phyloP scores from a whole-genome alignment of 2,113 vertebrate species.

The Galeopterus variegatus region DNA sequence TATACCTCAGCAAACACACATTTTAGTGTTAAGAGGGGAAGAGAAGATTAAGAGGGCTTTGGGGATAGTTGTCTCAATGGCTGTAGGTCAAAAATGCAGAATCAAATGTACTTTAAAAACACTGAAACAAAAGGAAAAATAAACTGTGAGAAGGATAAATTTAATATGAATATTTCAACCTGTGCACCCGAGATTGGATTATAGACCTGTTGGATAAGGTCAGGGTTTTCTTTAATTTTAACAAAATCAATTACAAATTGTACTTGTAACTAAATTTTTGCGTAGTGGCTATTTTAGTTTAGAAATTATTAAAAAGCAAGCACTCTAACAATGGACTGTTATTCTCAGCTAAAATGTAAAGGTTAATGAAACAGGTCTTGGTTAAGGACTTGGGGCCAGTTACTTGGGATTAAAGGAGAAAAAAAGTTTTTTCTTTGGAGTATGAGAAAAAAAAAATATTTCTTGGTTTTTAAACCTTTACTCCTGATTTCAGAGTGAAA shows the following conservation, averaged over 20 bases:
- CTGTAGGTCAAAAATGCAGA: not conserved
- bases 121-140: not conserved
- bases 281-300: not conserved
- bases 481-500: conserved; percentile 11
- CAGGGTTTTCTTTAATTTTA: not conserved
- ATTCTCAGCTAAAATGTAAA: conserved; percentile 26
- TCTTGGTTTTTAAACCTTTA: conserved; percentile 54
- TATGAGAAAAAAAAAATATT: conserved; percentile 22
- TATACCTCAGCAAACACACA: not conserved
- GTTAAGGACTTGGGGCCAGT: not conserved
- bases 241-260: not conserved
- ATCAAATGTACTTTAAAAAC: not conserved
- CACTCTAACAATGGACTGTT: not conserved
- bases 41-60: not conserved
- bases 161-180: not conserved
- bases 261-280: not conserved
- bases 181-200: not conserved
- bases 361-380: not conserved
- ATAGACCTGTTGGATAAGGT: not conserved
- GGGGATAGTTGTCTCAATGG: not conserved
- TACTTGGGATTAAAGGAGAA: conserved; percentile 1
- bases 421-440: conserved; percentile 38
- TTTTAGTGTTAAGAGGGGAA: not conserved
- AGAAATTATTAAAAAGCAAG: not conserved
- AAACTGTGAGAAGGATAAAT: not conserved